Evolutionary conservation across 2,113 vertebrate genomes (phyloP).

Genomic region (Cichladusa arquata): DNA sequence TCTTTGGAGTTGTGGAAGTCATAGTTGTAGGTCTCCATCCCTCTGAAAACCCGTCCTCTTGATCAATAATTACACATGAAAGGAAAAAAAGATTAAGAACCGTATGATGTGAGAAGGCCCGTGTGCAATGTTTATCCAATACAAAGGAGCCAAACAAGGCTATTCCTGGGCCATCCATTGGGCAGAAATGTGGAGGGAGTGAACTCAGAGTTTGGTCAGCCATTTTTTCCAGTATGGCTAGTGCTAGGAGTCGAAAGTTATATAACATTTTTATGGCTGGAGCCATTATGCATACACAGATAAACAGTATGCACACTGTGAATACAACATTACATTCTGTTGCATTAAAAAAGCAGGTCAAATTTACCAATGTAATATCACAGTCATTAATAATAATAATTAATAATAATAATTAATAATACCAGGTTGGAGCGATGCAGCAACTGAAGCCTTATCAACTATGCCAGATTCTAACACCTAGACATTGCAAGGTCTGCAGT

Average conservation of each 20-base stretch:
- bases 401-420: constrained; percentile 67
- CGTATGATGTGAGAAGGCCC: not conserved
- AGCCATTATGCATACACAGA: constrained; percentile 44
- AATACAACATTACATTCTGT: not conserved
- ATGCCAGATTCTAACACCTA: constrained; percentile 77
- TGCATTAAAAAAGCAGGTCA: constrained; percentile 41
- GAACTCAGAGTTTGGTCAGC: not conserved
- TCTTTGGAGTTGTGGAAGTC: not conserved
- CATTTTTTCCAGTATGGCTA: not conserved
- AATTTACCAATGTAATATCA: constrained; percentile 66
- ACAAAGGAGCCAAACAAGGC: not conserved
- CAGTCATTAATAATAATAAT: constrained; percentile 71
- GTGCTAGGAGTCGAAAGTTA: not conserved
- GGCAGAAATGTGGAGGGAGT: not conserved
- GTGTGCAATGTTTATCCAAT: fast-evolving
- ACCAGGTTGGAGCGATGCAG: constrained; percentile 66
- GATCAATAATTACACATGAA: not conserved
- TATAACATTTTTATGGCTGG: not conserved
- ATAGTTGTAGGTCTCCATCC: not conserved
- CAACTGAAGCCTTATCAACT: constrained; percentile 77
- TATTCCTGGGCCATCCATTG: not conserved
- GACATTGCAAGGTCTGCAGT: constrained; percentile 73
- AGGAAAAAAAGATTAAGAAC: not conserved
- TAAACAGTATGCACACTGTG: constrained; percentile 28
- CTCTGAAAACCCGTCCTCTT: not conserved